These are phyloP conservation scores for Oncorhynchus clarkii DNA, from an alignment of 2,113 vertebrate species.

Conservation along the genomic window DNA sequence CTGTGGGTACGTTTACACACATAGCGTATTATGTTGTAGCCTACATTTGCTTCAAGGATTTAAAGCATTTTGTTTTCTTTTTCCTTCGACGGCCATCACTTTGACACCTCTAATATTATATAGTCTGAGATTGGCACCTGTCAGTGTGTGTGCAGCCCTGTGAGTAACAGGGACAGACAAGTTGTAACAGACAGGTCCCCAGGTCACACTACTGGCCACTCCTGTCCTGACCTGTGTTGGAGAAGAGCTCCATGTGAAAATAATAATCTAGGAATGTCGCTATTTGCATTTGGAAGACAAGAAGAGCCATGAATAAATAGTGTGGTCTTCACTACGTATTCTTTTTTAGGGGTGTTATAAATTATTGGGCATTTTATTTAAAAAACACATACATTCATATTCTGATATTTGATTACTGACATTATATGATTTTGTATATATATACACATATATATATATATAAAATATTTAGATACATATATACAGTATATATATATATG, in stretches of 20 bases:
- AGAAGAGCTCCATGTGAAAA: not conserved
- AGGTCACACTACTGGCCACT: conserved; percentile 49
- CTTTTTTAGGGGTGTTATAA: not conserved
- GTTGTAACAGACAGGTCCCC: conserved; percentile 44
- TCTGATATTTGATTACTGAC: not conserved
- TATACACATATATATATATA: too few relatives aligned
- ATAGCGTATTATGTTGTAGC: too few relatives aligned
- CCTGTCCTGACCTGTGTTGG: conserved; percentile 11
- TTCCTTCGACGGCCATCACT: not conserved
- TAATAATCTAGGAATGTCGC: not conserved
- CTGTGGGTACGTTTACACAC: too few relatives aligned
- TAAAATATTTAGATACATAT: too few relatives aligned
- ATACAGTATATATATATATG: too few relatives aligned
- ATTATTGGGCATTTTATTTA: not conserved
- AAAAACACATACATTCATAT: not conserved
- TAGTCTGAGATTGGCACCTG: conserved; percentile 67
- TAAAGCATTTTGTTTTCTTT: not conserved
- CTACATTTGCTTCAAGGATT: too few relatives aligned
- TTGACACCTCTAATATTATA: conserved; percentile 53
- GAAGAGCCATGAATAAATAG: not conserved
- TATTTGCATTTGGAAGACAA: not conserved
- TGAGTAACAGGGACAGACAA: conserved; percentile 69
- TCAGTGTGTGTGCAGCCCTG: conserved; percentile 51
- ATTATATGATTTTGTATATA: too few relatives aligned
- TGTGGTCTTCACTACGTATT: not conserved